A percentile compares a stretch with the other conserved stretches of the same genome.
Conservation (phyloP, 2,113 vertebrate species). For the Macrotis lagotis region DNA sequence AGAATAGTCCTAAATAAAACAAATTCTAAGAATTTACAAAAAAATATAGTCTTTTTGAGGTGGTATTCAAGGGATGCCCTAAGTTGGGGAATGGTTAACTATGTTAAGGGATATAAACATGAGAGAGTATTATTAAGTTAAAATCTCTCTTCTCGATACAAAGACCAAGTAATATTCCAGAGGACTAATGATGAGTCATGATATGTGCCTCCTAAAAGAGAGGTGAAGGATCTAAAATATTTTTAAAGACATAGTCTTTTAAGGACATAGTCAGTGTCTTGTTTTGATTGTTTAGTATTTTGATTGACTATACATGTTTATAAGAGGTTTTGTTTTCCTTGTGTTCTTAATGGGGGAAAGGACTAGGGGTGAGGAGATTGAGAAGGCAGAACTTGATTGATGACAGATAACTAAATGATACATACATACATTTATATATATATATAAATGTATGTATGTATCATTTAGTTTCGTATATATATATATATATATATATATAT, state of each 20-base stretch:
- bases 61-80: background rate
- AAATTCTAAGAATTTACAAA: background rate
- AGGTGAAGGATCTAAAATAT: background rate
- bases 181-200: background rate
- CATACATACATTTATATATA: too few species aligned
- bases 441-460: too few species aligned
- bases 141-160: background rate
- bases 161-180: background rate
- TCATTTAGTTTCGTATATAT: too few species aligned
- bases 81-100: background rate
- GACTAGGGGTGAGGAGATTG: background rate
- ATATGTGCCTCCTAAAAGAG: background rate
- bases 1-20: background rate
- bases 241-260: background rate
- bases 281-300: background rate
- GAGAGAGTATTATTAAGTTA: background rate
- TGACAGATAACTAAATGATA: background rate
- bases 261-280: background rate
- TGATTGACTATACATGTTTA: background rate
- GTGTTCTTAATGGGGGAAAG: background rate
- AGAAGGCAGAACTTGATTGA: background rate
- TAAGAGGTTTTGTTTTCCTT: background rate
- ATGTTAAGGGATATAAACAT: background rate
- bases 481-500: too few species aligned
- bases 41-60: background rate